phyloP scores from a whole-genome alignment of 2,797 vertebrate species.

The Malurus splendens region DNA sequence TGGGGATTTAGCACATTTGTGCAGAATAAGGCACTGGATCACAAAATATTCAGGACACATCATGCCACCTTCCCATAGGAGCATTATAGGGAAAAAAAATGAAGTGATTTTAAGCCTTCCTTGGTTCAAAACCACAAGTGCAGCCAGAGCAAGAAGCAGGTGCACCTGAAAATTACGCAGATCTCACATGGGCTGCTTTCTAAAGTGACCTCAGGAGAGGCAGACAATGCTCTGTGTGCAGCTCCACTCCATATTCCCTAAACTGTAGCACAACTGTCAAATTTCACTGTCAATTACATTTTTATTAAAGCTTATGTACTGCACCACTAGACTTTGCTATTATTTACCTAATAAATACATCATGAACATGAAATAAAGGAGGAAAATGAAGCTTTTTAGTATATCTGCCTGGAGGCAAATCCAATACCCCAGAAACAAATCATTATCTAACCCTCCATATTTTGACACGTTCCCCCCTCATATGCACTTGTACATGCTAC shows the following conservation, averaged over 20 bases:
- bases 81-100: background rate
- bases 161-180: background rate
- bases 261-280: constrained; percentile 24
- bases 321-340: constrained; percentile 33
- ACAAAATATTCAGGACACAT: background rate
- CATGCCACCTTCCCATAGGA: background rate
- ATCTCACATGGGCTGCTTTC: rapidly evolving
- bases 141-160: background rate
- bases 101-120: background rate
- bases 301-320: constrained; percentile 31
- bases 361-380: constrained; percentile 36
- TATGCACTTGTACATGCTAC: background rate
- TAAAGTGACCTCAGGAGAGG: background rate
- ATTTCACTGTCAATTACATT: constrained; percentile 37
- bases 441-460: constrained; percentile 34
- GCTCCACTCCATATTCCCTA: background rate
- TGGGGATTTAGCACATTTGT: background rate
- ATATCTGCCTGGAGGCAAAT: constrained; percentile 56
- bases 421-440: constrained; percentile 43
- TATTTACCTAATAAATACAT: constrained; percentile 61
- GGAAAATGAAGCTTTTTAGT: constrained; percentile 43
- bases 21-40: background rate
- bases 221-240: background rate
- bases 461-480: constrained; percentile 20
- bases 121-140: background rate